Evolutionary conservation across 1,140 invertebrate genomes (phyloP).

Genomic region (Oscheius sp.): DNA sequence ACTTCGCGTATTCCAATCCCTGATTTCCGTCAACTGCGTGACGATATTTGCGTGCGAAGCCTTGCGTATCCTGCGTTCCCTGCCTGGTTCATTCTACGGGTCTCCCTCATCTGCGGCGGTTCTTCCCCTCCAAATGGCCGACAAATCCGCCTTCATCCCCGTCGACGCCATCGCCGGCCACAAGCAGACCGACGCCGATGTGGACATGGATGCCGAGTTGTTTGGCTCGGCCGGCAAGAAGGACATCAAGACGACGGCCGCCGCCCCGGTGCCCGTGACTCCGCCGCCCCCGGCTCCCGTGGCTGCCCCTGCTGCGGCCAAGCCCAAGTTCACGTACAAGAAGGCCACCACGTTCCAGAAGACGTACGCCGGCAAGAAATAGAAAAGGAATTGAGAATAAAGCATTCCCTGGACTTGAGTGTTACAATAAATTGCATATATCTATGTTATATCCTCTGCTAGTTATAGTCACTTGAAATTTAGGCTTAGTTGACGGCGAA

Average conservation of each 20-base stretch:
- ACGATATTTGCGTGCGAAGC: too few species aligned
- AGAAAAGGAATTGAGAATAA: too few species aligned
- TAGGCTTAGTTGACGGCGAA: too few species aligned
- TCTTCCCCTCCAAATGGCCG: constrained; percentile 28
- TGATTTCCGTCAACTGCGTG: too few species aligned
- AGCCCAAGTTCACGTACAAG: constrained; percentile 20
- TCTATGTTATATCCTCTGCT: too few species aligned
- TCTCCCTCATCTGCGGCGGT: too few species aligned
- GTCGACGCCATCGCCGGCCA: constrained; percentile 27
- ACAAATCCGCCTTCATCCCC: constrained; percentile 31
- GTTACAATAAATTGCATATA: too few species aligned
- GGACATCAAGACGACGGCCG: not conserved
- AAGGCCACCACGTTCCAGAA: constrained; percentile 23
- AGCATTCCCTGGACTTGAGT: too few species aligned
- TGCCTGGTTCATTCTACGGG: too few species aligned
- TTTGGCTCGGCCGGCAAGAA: constrained; percentile 3
- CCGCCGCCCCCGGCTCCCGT: constrained; percentile 8
- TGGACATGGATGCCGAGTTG: constrained; percentile 25
- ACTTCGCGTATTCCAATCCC: too few species aligned
- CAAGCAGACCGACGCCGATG: constrained; percentile 20
- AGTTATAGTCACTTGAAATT: too few species aligned
- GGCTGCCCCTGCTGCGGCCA: not conserved
- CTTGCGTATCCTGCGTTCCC: too few species aligned
- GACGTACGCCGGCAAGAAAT: constrained; percentile 12
- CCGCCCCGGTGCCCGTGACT: not conserved